Conservation (phyloP, 1,140 invertebrate species). For the Tribolium castaneum region DNA sequence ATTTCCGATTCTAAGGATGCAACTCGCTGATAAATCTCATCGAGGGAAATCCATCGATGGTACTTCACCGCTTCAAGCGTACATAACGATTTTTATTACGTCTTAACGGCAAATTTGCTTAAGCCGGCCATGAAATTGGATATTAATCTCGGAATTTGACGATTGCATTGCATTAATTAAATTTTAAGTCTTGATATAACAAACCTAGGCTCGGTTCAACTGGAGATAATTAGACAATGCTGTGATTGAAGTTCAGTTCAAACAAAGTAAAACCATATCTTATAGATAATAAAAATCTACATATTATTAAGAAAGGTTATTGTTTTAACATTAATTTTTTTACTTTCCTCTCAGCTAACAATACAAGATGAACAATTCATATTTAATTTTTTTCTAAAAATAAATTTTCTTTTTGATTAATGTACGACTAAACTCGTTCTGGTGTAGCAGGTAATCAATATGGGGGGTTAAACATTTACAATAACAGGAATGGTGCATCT, state of each 20-base stretch:
- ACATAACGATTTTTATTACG: slow-evolving; percentile 17
- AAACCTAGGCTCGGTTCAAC: neutral
- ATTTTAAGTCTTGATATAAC: slow-evolving; percentile 18
- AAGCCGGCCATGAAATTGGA: slow-evolving; percentile 4
- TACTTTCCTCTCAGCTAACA: too few species aligned
- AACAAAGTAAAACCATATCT: too few species aligned
- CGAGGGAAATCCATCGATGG: neutral
- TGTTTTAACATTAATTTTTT: too few species aligned
- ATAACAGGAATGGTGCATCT: slow-evolving; percentile 16
- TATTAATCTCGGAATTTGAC: slow-evolving; percentile 13
- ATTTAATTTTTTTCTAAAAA: neutral
- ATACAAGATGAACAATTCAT: neutral
- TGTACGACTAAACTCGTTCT: neutral
- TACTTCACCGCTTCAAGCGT: neutral
- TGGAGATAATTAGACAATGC: neutral
- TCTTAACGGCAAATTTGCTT: slow-evolving; percentile 3
- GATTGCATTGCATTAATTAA: slow-evolving; percentile 28
- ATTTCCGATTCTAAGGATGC: neutral
- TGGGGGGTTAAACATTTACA: neutral
- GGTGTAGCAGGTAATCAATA: neutral
- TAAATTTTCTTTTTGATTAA: neutral
- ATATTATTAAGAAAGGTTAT: too few species aligned
- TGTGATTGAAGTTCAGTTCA: too few species aligned
- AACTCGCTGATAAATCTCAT: neutral
- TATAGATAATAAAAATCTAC: too few species aligned